Evolutionary conservation across 1,140 invertebrate genomes (phyloP), one percentile per base, ranked within the genome.

Genomic region (Megalopta genalis): DNA sequence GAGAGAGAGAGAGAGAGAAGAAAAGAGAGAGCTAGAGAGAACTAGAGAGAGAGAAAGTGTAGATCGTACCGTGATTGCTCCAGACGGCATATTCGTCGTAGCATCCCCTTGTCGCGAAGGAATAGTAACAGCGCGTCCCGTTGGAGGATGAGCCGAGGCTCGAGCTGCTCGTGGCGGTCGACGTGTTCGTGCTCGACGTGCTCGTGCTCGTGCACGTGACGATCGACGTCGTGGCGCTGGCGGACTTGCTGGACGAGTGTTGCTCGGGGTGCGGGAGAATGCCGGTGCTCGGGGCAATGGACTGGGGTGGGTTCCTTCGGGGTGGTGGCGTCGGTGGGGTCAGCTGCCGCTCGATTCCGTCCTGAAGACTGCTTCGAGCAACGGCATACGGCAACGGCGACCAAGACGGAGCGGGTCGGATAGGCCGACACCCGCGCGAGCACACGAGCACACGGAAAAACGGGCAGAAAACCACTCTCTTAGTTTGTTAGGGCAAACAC

Each of bases 261-360:
- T 69, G 84, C 71, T 52, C 65, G 60, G 67, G 21, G 71, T 80
- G 82, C 54, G 70, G 76, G 81, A 59, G 25, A 37, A 63, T 79
- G 89, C 72, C 76, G 85, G 82, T 80, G 70, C 68, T 85, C 46
- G 74, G 74, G 64, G 63, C 77, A 59, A 76, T 79, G 83, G 83
- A 74, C 77, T 81, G 80, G 71, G 81, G 77, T 66, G 76, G 71
- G 79, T 91, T 91, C 86, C 90, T 89, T 88, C 92, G 89, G 70
- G 93, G 93, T 77, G 93, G 92, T 83, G 92, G 92, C 77, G 93
- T 93, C 77, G 93, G 92, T 74, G 93, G 93, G 88, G 92, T 93
- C 90, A 94, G 91, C 90, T 93, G 93, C 87, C 91, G 92, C 91
- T 92, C 92, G 90, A 93, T 90, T 91, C 93, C 91, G 89, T 94